Conservation (phyloP, 2,888 invertebrate genomes). For the Diogma glabrata region DNA sequence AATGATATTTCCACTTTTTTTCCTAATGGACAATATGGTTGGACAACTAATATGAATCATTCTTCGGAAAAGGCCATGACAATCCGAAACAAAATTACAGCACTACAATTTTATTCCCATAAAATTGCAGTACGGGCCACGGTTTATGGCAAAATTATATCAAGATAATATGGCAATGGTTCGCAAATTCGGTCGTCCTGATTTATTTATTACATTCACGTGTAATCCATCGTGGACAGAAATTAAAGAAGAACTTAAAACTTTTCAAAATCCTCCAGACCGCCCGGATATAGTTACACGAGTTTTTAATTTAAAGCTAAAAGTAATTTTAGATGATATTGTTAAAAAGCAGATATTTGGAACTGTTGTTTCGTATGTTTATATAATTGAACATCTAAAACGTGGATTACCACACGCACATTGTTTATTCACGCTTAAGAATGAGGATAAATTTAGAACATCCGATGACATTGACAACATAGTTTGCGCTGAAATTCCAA, state of each 20-base stretch:
- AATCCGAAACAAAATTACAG: not conserved
- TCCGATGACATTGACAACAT: constrained; percentile 4
- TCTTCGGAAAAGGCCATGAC: not conserved
- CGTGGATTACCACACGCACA: too few relatives aligned
- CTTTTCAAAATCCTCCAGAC: not conserved
- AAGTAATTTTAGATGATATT: not conserved
- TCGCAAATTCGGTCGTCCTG: not conserved
- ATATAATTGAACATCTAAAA: too few relatives aligned
- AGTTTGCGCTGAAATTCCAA: not conserved
- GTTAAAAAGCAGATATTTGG: not conserved
- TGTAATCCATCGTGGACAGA: not conserved
- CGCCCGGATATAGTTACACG: too few relatives aligned
- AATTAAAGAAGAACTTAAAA: not conserved
- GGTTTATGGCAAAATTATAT: not conserved
- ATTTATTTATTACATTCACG: not conserved
- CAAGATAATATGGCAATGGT: not conserved
- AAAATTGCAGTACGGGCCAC: not conserved
- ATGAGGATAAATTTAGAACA: constrained; percentile 6
- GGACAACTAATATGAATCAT: not conserved
- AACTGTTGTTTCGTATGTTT: not conserved
- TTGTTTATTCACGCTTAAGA: not conserved
- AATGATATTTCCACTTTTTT: not conserved
- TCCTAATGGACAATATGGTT: not conserved
- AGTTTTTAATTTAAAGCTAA: not conserved
- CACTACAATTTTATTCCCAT: not conserved